phyloP scores from a whole-genome alignment of 2,888 invertebrate genomes.

The Machimus atricapillus region DNA sequence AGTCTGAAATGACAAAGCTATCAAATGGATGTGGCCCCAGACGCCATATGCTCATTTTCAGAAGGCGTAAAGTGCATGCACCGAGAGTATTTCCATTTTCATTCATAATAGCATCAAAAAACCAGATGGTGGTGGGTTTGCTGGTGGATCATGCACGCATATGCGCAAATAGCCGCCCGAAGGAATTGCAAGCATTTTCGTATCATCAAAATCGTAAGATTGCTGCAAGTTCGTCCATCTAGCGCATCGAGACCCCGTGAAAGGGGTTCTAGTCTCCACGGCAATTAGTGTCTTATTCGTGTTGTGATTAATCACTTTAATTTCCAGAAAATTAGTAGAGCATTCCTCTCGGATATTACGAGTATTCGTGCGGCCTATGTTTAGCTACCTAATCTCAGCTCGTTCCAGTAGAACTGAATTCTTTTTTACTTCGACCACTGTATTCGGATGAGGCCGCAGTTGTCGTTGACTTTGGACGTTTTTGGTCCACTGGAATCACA shows the following conservation, averaged over 20 bases:
- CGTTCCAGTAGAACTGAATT: neutral
- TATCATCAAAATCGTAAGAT: neutral
- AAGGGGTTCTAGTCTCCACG: neutral
- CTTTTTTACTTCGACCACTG: neutral
- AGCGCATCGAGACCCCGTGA: neutral
- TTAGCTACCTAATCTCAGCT: constrained; percentile 2
- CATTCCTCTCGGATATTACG: neutral
- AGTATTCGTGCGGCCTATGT: neutral
- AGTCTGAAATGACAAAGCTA: constrained; percentile 20
- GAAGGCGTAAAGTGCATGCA: neutral
- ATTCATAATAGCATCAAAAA: constrained; percentile 25
- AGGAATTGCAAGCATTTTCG: neutral
- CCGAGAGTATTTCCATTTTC: constrained; percentile 17
- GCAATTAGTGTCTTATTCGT: constrained; percentile 18
- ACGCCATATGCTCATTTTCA: constrained; percentile 17
- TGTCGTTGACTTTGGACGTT: neutral
- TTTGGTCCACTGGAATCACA: constrained; percentile 10
- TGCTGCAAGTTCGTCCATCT: neutral
- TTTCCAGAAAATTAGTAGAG: constrained; percentile 23
- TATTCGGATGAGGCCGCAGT: neutral
- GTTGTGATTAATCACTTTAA: constrained; percentile 25
- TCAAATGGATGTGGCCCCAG: constrained; percentile 19
- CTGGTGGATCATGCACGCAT: neutral
- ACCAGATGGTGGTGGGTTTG: neutral
- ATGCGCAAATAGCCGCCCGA: neutral